Conservation (phyloP, 2,888 invertebrate genomes). For the Blastobasis adustella region DNA sequence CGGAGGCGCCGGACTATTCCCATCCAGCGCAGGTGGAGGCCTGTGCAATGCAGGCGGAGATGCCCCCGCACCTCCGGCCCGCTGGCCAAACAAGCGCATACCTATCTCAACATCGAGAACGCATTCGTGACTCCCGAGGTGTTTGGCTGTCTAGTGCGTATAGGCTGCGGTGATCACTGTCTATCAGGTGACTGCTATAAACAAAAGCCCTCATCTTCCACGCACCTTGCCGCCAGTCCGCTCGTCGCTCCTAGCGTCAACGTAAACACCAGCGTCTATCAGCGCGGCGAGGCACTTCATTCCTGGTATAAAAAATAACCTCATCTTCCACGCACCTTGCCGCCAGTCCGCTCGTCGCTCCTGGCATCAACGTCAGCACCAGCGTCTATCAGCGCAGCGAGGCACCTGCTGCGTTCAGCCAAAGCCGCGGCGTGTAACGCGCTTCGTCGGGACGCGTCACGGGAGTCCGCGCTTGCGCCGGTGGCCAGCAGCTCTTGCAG, state of each 20-base stretch:
- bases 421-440: conserved; percentile 90
- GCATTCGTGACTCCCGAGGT: too few species aligned
- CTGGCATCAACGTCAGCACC: conserved; percentile 82
- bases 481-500: conserved; percentile 84
- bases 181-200: too few species aligned
- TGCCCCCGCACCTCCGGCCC: too few species aligned
- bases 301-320: conserved; percentile 39
- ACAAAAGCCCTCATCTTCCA: too few species aligned
- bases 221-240: conserved; percentile 79
- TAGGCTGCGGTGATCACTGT: too few species aligned
- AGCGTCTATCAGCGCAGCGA: conserved; percentile 80
- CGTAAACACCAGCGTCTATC: conserved; percentile 80
- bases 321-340: conserved; percentile 61
- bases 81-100: too few species aligned
- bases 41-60: too few species aligned
- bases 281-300: conserved; percentile 83
- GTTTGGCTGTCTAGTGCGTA: too few species aligned
- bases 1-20: too few species aligned
- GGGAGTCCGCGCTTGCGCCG: conserved; percentile 81
- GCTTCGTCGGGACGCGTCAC: conserved; percentile 83
- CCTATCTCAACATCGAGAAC: too few species aligned
- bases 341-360: conserved; percentile 80
- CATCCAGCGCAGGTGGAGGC: too few species aligned
- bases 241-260: conserved; percentile 80
- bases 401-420: conserved; percentile 83